These are phyloP conservation scores for Lysiphlebus fabarum DNA, from an alignment of 1,140 invertebrate species.

Conservation along the genomic window DNA sequence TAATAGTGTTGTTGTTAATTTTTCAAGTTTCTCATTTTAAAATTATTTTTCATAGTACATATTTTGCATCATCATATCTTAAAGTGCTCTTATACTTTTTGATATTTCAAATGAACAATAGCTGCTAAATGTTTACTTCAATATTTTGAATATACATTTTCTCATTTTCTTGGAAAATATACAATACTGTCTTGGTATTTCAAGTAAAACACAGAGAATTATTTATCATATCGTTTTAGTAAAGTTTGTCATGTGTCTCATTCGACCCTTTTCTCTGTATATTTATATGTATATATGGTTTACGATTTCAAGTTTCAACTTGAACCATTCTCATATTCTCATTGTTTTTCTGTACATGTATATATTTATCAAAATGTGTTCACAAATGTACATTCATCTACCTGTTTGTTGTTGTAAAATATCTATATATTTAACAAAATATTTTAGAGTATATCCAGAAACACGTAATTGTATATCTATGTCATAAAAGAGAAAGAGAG, in stretches of 20 bases:
- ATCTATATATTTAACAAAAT: neutral
- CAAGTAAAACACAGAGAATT: too few species aligned
- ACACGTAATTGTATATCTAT: too few species aligned
- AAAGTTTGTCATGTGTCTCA: too few species aligned
- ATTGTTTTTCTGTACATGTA: conserved; percentile 11
- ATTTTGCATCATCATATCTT: conserved; percentile 12
- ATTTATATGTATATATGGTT: too few species aligned
- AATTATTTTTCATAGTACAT: conserved; percentile 5
- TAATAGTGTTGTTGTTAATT: conserved; percentile 18
- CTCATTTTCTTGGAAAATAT: too few species aligned
- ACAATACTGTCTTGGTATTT: too few species aligned
- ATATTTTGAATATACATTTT: too few species aligned
- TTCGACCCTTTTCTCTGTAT: too few species aligned
- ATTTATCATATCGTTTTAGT: too few species aligned
- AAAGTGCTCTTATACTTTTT: conserved; percentile 20
- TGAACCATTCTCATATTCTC: conserved; percentile 34
- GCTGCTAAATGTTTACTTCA: neutral
- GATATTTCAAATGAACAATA: neutral
- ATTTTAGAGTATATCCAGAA: too few species aligned
- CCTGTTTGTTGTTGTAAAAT: neutral
- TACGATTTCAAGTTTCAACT: too few species aligned
- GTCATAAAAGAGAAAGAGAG: too few species aligned
- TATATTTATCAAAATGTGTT: neutral
- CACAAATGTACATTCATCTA: neutral
- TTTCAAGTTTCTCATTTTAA: conserved; percentile 11